phyloP scores from a whole-genome alignment of 2,888 invertebrate genomes.

The Xiphydria camelus region DNA sequence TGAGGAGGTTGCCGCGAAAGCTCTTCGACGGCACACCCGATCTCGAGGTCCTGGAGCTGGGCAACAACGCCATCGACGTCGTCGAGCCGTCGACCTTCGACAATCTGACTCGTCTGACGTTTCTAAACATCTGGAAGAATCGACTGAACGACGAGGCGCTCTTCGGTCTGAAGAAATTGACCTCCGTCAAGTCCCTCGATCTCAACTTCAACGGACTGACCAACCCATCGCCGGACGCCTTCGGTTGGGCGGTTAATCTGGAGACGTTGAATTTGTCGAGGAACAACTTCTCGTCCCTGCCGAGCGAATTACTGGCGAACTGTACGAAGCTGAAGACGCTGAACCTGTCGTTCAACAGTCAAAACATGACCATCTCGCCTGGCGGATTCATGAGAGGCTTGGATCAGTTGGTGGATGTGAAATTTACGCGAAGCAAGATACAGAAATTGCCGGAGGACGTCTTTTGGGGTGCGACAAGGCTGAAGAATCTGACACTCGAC shows the following conservation, averaged over 20 bases:
- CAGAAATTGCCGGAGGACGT: slow-evolving; percentile 65
- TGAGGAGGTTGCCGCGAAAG: slow-evolving; percentile 22
- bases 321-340: slow-evolving; percentile 63
- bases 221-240: slow-evolving; percentile 65
- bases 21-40: slow-evolving; percentile 38
- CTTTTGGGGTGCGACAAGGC: slow-evolving; percentile 64
- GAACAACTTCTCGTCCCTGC: slow-evolving; percentile 70
- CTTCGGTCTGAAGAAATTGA: slow-evolving; percentile 67
- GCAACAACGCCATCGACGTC: slow-evolving; percentile 67
- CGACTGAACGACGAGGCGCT: slow-evolving; percentile 66
- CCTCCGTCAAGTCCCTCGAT: slow-evolving; percentile 68
- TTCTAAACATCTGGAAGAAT: slow-evolving; percentile 73
- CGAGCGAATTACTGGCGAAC: slow-evolving; percentile 63
- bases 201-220: slow-evolving; percentile 69
- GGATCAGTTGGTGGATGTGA: slow-evolving; percentile 62
- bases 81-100: slow-evolving; percentile 67
- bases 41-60: slow-evolving; percentile 68
- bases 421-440: slow-evolving; percentile 64
- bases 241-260: slow-evolving; percentile 66
- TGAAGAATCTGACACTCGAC: slow-evolving; percentile 66
- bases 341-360: slow-evolving; percentile 42
- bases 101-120: slow-evolving; percentile 63
- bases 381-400: slow-evolving; percentile 66
- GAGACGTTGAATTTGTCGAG: slow-evolving; percentile 67
- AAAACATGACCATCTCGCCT: slow-evolving; percentile 63